These are phyloP conservation scores for Rissa tridactyla DNA, from an alignment of 2,113 vertebrate genomes.

Conservation along the genomic window DNA sequence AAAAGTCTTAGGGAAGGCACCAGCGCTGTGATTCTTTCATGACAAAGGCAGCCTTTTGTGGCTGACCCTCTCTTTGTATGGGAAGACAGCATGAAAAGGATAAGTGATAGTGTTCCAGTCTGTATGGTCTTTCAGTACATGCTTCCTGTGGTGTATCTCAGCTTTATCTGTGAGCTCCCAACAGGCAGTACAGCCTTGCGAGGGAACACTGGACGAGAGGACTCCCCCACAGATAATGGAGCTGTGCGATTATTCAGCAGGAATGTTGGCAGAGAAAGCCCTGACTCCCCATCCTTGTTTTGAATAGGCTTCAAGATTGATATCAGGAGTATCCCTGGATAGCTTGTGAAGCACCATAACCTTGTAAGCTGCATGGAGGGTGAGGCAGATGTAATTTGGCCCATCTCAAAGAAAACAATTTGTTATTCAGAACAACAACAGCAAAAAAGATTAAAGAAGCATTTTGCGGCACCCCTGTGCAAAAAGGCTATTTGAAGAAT, in stretches of 20 bases:
- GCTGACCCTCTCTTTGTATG: background rate
- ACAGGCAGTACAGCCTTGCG: background rate
- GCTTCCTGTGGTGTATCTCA: constrained; percentile 37
- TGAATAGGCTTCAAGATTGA: constrained; percentile 72
- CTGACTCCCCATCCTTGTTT: constrained; percentile 59
- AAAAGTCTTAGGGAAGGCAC: background rate
- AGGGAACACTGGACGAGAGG: constrained; percentile 9
- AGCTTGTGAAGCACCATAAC: constrained; percentile 25
- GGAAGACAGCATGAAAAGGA: constrained; percentile 52
- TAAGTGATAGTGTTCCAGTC: constrained; percentile 43
- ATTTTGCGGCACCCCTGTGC: background rate
- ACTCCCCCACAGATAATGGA: constrained; percentile 68
- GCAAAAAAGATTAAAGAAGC: background rate
- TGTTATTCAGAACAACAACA: constrained; percentile 51
- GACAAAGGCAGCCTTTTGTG: constrained; percentile 39
- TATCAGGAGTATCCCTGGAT: constrained; percentile 61
- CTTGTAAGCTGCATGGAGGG: background rate
- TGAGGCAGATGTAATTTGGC: constrained; percentile 41
- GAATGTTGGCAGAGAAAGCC: constrained; percentile 69
- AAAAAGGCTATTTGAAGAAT: background rate
- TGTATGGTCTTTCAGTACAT: background rate
- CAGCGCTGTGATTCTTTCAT: background rate
- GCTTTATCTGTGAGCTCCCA: constrained; percentile 34
- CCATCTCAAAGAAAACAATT: constrained; percentile 59
- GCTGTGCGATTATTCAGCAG: constrained; percentile 68